A percentile compares a stretch with the other conserved stretches of the same genome.
phyloP scores from a whole-genome alignment of 2,113 vertebrate species.

The Nannospalax galili region DNA sequence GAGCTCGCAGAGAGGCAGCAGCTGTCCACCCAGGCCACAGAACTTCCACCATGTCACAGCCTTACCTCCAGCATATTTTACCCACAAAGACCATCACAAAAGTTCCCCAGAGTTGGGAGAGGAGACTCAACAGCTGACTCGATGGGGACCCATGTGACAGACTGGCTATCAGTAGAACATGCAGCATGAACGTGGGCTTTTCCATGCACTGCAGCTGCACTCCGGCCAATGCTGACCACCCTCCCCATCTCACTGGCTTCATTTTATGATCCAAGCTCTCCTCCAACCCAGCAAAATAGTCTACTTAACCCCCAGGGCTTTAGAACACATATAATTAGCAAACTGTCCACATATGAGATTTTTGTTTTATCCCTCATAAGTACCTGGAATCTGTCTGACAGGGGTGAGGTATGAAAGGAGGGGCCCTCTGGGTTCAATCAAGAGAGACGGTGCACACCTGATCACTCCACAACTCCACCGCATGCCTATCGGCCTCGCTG shows the following conservation, averaged over 20 bases:
- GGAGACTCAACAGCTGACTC: rapidly evolving
- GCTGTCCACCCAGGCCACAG: neutral
- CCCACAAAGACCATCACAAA: too few relatives aligned
- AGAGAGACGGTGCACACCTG: neutral
- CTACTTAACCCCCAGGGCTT: neutral
- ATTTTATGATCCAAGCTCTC: neutral
- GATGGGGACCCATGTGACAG: too few relatives aligned
- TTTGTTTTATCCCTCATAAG: too few relatives aligned
- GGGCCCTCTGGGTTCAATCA: neutral
- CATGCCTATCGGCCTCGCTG: neutral
- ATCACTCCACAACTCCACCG: rapidly evolving
- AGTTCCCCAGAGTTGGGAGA: too few relatives aligned
- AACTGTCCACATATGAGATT: neutral
- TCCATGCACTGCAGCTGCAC: rapidly evolving
- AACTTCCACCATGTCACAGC: neutral
- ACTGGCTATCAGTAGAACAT: rapidly evolving
- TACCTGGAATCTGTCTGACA: neutral
- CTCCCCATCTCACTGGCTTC: neutral
- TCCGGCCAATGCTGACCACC: rapidly evolving
- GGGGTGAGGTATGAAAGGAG: rapidly evolving
- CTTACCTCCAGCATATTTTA: neutral
- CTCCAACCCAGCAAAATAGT: neutral
- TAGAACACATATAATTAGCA: too few relatives aligned
- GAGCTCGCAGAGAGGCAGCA: neutral
- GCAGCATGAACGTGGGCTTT: rapidly evolving